These are phyloP conservation scores for silkworm (Bombyx mori) DNA, from an alignment of 1,140 invertebrate genomes.

Conservation along the genomic window ASM3026992v2 NC_085116.1:2351001-2351500, in stretches of 20 bases:
- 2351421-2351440: too few species aligned
- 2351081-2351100: constrained; percentile 27
- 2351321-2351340: too few species aligned
- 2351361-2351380: too few species aligned
- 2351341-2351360: too few species aligned
- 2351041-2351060: constrained; percentile 15
- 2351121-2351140: constrained; percentile 25
- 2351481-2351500: too few species aligned
- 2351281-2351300: background rate
- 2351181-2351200: constrained; percentile 24
- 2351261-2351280: constrained; percentile 1
- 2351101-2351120: constrained; percentile 27
- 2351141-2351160: constrained; percentile 31
- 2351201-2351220: constrained; percentile 8
- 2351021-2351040: constrained; percentile 2
- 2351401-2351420: too few species aligned
- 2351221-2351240: constrained; percentile 1
- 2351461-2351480: too few species aligned
- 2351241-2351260: constrained; percentile 1
- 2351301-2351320: too few species aligned
- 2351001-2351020: background rate
- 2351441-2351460: too few species aligned
- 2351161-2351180: constrained; percentile 28
- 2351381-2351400: too few species aligned
- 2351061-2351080: constrained; percentile 39